Conservation (phyloP, 2,888 invertebrate species). For the Dasypolia templi region DNA sequence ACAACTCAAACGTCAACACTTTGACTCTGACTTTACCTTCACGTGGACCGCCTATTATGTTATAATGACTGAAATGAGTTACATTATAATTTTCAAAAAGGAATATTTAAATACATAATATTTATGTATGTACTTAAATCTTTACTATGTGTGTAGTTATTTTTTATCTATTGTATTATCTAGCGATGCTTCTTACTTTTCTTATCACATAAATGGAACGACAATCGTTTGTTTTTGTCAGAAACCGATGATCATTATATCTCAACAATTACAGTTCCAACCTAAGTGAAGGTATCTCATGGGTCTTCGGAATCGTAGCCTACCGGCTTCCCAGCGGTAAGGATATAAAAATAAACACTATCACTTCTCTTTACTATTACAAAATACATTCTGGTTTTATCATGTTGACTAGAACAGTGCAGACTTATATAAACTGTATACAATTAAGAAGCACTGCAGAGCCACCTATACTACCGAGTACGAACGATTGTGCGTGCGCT, state of each 20-base stretch:
- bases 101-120: neutral
- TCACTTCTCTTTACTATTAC: neutral
- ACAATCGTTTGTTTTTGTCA: neutral
- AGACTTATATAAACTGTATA: neutral
- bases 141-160: neutral
- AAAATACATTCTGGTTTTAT: neutral
- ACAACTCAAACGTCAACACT: neutral
- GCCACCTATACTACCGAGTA: slow-evolving; percentile 16
- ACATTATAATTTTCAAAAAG: neutral
- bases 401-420: neutral
- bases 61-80: neutral
- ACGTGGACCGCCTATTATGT: neutral
- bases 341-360: neutral
- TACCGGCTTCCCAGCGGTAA: neutral
- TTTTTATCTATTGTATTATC: neutral
- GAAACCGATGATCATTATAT: neutral
- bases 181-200: neutral
- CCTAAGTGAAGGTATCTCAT: neutral
- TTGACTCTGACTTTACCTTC: neutral
- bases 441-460: neutral
- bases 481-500: neutral
- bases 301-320: neutral
- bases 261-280: neutral
- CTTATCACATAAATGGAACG: neutral
- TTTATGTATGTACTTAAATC: neutral